Conservation (phyloP, 2,113 vertebrate genomes). For the Dicerorhinus sumatrensis region DNA sequence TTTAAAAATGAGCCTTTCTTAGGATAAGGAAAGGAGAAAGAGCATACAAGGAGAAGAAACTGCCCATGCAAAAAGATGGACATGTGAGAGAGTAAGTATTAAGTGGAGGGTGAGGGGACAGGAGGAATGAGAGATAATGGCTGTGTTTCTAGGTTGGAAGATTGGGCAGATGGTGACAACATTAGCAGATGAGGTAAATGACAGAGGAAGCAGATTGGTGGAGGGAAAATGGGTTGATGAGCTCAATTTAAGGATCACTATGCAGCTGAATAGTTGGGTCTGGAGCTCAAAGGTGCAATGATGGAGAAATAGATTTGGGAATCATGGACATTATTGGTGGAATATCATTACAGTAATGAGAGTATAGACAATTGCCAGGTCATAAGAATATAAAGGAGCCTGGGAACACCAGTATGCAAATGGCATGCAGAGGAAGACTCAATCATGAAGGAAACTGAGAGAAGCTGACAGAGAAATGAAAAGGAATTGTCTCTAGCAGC, state of each 20-base stretch:
- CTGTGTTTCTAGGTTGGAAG: neutral
- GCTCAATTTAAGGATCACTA: neutral
- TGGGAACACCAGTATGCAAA: neutral
- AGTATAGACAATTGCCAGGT: neutral
- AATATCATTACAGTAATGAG: neutral
- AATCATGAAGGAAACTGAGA: neutral
- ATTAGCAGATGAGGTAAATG: neutral
- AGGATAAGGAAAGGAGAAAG: neutral
- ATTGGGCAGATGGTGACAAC: neutral
- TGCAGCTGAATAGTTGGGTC: neutral
- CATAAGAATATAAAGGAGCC: neutral
- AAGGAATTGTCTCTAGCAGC: neutral
- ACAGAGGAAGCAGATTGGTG: neutral
- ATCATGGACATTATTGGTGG: neutral
- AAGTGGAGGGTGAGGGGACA: neutral
- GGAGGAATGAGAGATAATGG: neutral
- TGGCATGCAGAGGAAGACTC: neutral
- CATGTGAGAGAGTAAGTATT: neutral
- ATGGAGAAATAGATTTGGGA: neutral
- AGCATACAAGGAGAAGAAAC: neutral
- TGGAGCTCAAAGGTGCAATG: conserved; percentile 7
- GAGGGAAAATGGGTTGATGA: neutral
- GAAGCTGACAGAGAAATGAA: neutral
- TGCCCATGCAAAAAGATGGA: neutral
- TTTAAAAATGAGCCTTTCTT: neutral